phyloP scores from a whole-genome alignment of 1,140 invertebrate genomes.

The Cylas formicarius region DNA sequence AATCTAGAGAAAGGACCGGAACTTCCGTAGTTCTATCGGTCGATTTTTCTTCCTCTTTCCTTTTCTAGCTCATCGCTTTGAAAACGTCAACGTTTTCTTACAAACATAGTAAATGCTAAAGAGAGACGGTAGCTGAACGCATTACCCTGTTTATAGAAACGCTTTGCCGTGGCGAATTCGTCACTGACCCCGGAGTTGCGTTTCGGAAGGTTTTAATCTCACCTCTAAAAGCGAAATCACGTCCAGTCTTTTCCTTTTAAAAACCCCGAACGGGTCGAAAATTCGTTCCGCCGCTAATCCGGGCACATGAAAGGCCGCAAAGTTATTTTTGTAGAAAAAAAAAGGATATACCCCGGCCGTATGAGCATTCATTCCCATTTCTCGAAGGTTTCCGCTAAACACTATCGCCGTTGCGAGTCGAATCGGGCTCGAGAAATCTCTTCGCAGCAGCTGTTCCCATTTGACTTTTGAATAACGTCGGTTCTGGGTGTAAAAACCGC shows the following conservation, averaged over 20 bases:
- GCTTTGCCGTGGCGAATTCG: slow-evolving; percentile 9
- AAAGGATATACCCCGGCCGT: not conserved
- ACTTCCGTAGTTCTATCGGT: too few species aligned
- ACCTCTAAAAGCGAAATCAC: slow-evolving; percentile 5
- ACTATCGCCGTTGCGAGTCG: slow-evolving; percentile 20
- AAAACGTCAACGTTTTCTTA: too few species aligned
- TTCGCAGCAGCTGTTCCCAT: slow-evolving; percentile 5
- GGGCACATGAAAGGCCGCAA: slow-evolving; percentile 8
- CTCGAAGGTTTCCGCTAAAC: slow-evolving; percentile 9
- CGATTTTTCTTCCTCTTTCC: too few species aligned
- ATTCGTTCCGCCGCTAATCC: slow-evolving; percentile 17
- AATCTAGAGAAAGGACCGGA: too few species aligned
- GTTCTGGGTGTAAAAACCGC: slow-evolving; percentile 16
- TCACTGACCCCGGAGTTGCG: not conserved
- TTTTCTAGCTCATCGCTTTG: too few species aligned
- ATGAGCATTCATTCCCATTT: slow-evolving; percentile 13
- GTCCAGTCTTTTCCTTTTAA: slow-evolving; percentile 4
- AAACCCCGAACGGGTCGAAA: slow-evolving; percentile 4
- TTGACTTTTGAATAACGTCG: slow-evolving; percentile 4
- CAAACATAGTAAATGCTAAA: too few species aligned
- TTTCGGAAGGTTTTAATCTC: slow-evolving; percentile 14
- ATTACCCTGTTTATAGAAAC: too few species aligned
- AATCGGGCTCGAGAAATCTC: slow-evolving; percentile 12
- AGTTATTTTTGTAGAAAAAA: slow-evolving; percentile 10
- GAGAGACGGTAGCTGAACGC: too few species aligned